Conservation (phyloP, 2,797 vertebrate genomes). For the Gila robusta region DNA sequence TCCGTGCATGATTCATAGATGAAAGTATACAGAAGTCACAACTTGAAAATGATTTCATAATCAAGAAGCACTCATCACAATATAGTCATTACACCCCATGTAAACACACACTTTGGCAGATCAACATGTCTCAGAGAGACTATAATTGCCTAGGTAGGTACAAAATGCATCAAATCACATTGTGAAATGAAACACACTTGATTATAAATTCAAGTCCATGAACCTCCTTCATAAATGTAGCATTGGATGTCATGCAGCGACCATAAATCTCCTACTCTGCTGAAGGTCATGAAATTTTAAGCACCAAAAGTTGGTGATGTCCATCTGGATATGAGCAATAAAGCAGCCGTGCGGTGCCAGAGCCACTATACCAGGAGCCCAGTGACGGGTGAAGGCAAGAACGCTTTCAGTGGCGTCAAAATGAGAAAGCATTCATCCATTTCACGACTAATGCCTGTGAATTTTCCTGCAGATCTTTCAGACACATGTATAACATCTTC, state of each 20-base stretch:
- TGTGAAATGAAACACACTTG: background rate
- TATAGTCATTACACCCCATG: conserved; percentile 7
- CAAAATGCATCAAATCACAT: conserved; percentile 12
- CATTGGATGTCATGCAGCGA: background rate
- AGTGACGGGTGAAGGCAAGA: conserved; percentile 47
- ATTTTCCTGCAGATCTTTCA: conserved; percentile 27
- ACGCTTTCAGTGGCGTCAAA: conserved; percentile 41
- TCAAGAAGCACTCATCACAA: background rate
- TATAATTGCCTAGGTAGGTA: background rate
- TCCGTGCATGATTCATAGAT: background rate
- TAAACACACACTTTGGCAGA: conserved; percentile 26
- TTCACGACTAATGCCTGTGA: conserved; percentile 47
- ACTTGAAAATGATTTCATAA: background rate
- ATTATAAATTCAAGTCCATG: conserved; percentile 36
- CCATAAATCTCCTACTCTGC: conserved; percentile 7
- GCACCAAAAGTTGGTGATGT: conserved; percentile 32
- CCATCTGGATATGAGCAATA: conserved; percentile 46
- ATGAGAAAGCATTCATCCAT: conserved; percentile 38
- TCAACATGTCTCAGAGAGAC: conserved; percentile 27
- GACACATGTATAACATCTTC: background rate
- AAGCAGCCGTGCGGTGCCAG: conserved; percentile 46
- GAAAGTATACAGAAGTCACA: background rate
- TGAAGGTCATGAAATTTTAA: conserved; percentile 44
- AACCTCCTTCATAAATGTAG: conserved; percentile 24
- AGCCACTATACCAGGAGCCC: conserved; percentile 39